Conservation (phyloP, 2,113 vertebrate species). For the Tretioscincus oriximinensis region DNA sequence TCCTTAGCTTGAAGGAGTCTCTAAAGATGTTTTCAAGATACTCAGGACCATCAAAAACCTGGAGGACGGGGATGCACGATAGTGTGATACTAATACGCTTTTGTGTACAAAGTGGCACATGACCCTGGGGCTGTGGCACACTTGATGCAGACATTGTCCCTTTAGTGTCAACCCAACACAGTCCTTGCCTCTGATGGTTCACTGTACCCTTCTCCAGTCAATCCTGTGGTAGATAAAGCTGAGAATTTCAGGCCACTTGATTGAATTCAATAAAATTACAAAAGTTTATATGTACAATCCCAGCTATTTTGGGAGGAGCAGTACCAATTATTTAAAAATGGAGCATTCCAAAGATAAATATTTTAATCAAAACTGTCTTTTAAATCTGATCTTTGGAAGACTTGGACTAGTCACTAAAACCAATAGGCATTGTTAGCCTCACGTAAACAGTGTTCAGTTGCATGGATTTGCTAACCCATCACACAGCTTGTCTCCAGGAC, state of each 20-base stretch:
- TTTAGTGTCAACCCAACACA: neutral
- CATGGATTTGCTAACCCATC: neutral
- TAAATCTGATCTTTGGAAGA: neutral
- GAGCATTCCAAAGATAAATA: neutral
- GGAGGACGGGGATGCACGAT: neutral
- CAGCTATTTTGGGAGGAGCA: neutral
- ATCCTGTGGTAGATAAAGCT: neutral
- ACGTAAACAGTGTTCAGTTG: neutral
- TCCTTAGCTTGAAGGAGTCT: conserved; percentile 15
- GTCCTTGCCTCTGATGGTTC: neutral
- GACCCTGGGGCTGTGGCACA: neutral
- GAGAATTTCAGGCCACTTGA: neutral
- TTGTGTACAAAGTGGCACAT: neutral
- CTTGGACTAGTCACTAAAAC: neutral
- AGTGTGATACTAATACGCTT: neutral
- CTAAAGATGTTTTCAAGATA: conserved; percentile 4
- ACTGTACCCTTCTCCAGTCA: neutral
- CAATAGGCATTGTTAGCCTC: neutral
- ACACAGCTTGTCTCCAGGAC: neutral
- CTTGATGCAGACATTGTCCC: neutral
- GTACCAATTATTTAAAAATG: neutral
- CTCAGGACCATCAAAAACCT: neutral
- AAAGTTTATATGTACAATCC: neutral
- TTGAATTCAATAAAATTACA: neutral
- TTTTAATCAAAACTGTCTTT: neutral